Evolutionary conservation across 2,888 invertebrate genomes (phyloP).

Genomic region (Tetragonisca angustula): DNA sequence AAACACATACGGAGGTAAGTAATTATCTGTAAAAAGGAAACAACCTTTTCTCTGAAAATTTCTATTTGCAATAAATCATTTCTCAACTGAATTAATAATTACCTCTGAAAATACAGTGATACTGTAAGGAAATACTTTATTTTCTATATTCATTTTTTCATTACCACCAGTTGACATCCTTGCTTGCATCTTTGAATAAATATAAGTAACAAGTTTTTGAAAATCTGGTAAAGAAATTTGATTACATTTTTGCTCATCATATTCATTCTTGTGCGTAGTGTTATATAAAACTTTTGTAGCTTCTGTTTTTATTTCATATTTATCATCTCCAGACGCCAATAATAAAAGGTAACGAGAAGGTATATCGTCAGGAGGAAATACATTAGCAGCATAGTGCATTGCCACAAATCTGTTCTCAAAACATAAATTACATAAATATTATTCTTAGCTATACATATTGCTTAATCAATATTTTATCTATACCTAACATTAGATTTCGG

Average conservation of each 20-base stretch:
- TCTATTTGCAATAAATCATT: conserved; percentile 1
- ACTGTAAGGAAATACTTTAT: conserved; percentile 89
- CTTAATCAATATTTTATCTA: conserved; percentile 27
- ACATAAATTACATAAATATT: conserved; percentile 15
- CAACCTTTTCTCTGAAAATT: not conserved
- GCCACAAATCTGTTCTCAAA: conserved; percentile 88
- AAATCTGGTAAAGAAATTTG: conserved; percentile 89
- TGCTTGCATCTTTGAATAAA: conserved; percentile 84
- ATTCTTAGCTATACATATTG: not conserved
- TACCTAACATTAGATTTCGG: conserved; percentile 87
- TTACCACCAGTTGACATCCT: conserved; percentile 80
- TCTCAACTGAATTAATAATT: conserved; percentile 3
- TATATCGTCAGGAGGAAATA: conserved; percentile 93
- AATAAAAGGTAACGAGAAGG: conserved; percentile 93
- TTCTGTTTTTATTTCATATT: conserved; percentile 91
- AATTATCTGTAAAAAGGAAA: conserved; percentile 86
- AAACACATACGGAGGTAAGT: conserved; percentile 93
- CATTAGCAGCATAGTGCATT: conserved; percentile 91
- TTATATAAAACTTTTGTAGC: conserved; percentile 91
- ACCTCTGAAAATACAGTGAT: conserved; percentile 91
- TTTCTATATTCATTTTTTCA: conserved; percentile 87
- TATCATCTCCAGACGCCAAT: conserved; percentile 92
- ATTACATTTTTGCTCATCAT: conserved; percentile 74
- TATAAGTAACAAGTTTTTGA: conserved; percentile 89
- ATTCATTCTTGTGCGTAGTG: conserved; percentile 84